A percentile compares a stretch with the other conserved stretches of the same genome.
These are phyloP conservation scores for Nerophis lumbriciformis DNA, from an alignment of 2,113 vertebrate species.

Conservation along the genomic window DNA sequence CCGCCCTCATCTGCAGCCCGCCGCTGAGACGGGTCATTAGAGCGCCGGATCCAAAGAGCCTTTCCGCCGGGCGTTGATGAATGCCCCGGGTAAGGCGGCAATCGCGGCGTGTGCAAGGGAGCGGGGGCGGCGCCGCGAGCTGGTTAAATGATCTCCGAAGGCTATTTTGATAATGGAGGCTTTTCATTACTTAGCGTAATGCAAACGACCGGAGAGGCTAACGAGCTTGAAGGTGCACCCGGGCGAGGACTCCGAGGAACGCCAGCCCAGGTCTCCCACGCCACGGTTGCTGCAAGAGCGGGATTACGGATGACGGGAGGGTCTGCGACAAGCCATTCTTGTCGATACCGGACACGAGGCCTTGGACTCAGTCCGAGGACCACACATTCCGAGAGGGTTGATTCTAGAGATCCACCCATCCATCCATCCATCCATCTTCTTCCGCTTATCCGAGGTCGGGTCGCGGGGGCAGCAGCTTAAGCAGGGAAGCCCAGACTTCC, in stretches of 20 bases:
- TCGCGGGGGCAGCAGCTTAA: too few species aligned
- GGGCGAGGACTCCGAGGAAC: conserved; percentile 40
- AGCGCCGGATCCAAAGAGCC: conserved; percentile 30
- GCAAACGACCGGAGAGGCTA: conserved; percentile 59
- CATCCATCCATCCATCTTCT: too few species aligned
- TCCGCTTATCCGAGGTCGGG: too few species aligned
- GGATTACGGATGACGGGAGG: conserved; percentile 37
- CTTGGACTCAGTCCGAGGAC: too few species aligned
- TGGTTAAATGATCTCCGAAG: conserved; percentile 67
- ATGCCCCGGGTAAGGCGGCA: conserved; percentile 4
- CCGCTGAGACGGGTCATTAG: conserved; percentile 55
- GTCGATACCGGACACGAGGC: too few species aligned
- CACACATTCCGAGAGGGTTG: too few species aligned
- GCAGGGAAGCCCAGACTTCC: too few species aligned
- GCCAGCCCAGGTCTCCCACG: conserved; percentile 39
- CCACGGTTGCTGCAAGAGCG: conserved; percentile 36
- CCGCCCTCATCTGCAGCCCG: conserved; percentile 14
- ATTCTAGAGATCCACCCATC: too few species aligned
- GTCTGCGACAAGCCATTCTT: background rate
- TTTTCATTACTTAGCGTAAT: conserved; percentile 65
- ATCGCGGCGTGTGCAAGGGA: conserved; percentile 21
- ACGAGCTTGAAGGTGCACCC: conserved; percentile 52
- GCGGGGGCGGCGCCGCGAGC: conserved; percentile 33
- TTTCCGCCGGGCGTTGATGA: conserved; percentile 56
- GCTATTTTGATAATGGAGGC: conserved; percentile 63